Evolutionary conservation across 2,113 vertebrate species (phyloP), one percentile per base, ranked within the genome.

Genomic region (Ursus arctos): DNA sequence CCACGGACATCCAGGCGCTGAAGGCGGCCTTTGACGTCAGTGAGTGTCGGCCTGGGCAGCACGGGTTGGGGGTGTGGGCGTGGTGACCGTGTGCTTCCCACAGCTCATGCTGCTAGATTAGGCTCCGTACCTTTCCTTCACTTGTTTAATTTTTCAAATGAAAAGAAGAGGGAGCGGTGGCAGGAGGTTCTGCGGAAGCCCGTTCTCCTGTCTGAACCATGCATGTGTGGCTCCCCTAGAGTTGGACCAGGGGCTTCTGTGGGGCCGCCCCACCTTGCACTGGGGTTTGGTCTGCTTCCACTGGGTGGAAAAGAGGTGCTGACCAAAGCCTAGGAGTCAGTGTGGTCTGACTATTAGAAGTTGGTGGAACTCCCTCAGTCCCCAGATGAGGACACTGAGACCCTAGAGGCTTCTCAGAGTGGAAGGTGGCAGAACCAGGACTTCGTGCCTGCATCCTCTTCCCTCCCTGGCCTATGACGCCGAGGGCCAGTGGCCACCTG

Each of bases 1-100:
- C 99, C 55, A 99, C 99, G 0, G 99, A 99, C 96, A 99, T 99
- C 97, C 99, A 99, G 94, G 99, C 99, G 4, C 97, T 99, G 98
- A 99, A 99, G 98, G 99, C 99, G 0, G 99, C 99, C 94, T 99
- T 99, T 85, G 99, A 99, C 98, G 99, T 99, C 98, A 99, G 99
- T 99, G 98, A 99, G 99, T 99, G 97, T 63, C 36, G 21, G 72
- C 28, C 84, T 7, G 33, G 51, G n/a, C 16, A 0, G 55, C 3
- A 49, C 33, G 0, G 86, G 9, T 9, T 19, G 18, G 49, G 24
- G 76, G 7, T 9, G 65, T 13, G 51, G 59, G n/a, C 0, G 0
- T 1, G 28, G 40, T 2, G 14, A 43, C 13, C 1, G 0, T 6
- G 2, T 3, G 0, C 53, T 57, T 21, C 72, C 22, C 4, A 2